Evolutionary conservation across 2,113 vertebrate species (phyloP), one percentile per base, ranked within the genome.

Genomic region (Phylloscopus trochiloides): DNA sequence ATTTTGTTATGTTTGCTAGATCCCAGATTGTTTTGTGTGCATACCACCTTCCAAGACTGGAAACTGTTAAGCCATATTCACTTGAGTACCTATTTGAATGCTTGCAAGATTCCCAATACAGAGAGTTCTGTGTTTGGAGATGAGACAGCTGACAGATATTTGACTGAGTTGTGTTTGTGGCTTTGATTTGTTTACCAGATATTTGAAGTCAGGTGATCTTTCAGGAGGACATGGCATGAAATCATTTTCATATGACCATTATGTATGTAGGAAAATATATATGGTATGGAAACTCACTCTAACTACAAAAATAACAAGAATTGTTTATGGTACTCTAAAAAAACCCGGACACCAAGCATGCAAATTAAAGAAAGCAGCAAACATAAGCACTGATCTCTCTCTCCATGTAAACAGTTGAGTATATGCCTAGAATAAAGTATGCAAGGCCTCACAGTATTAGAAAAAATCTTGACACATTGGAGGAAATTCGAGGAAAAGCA

Each of bases 401-500:
- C 31, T 25, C 7, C 63, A 36, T 71, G 82, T 90, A 62, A 89
- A 84, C 54, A 81, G 48, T 17, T 55, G 74, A 76, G 72, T 76
- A 10, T 71, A 76, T 75, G 67, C 58, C 88, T 91, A 71, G 62
- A 96, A 94, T 90, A 93, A 94, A 92, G 67, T 57, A 85, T 83
- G 36, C 67, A 71, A 47, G 61, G 26, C 31, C n/a, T 74, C 74
- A 81, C 28, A 70, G 36, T 73, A 74, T 29, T 55, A 89, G 55
- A 94, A 95, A 90, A 96, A 90, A 66, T 55, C 80, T 74, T 95
- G 92, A 92, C 72, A 74, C 38, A 40, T 81, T 90, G 92, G 78
- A 94, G 43, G n/a, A 97, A 95, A 94, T 90, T 95, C 91, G 90
- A 93, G 91, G 87, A 68, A 97, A 97, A 92, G 91, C 52, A 95